Evolutionary conservation across 2,113 vertebrate genomes (phyloP).

Genomic region (Callospermophilus lateralis): DNA sequence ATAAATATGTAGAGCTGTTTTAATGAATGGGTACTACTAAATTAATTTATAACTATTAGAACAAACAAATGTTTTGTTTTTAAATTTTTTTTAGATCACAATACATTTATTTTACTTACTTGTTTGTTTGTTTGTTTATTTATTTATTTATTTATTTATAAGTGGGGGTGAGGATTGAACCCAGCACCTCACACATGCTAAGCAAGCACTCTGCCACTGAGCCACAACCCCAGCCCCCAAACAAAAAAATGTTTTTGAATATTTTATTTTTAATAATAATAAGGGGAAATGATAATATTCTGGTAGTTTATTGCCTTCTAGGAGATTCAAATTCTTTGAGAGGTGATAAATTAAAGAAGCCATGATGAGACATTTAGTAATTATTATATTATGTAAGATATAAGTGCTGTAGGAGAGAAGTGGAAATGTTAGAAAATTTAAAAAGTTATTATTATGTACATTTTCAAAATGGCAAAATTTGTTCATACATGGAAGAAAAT

Average conservation of each 20-base stretch:
- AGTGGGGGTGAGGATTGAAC: too few species aligned
- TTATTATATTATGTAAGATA: background rate
- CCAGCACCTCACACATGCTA: too few species aligned
- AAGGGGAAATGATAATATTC: background rate
- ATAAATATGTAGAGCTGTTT: background rate
- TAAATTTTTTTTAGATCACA: too few species aligned
- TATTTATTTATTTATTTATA: too few species aligned
- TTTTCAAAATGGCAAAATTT: slow-evolving; percentile 33
- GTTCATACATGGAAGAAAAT: background rate
- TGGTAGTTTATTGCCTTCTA: slow-evolving; percentile 33
- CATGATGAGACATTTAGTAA: background rate
- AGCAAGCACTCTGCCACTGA: too few species aligned
- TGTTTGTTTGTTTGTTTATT: too few species aligned
- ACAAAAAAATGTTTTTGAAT: background rate
- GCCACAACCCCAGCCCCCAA: too few species aligned
- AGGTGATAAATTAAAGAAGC: slow-evolving; percentile 21
- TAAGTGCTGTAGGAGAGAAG: background rate
- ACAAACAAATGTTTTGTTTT: background rate
- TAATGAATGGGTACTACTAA: background rate
- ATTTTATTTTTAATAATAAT: slow-evolving; percentile 37
- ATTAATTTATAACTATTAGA: slow-evolving; percentile 18
- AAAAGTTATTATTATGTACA: background rate
- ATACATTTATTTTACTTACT: too few species aligned
- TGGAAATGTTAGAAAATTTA: slow-evolving; percentile 6
- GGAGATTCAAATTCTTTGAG: background rate